Conservation (phyloP, 2,113 vertebrate genomes). For the Pangasianodon hypophthalmus region DNA sequence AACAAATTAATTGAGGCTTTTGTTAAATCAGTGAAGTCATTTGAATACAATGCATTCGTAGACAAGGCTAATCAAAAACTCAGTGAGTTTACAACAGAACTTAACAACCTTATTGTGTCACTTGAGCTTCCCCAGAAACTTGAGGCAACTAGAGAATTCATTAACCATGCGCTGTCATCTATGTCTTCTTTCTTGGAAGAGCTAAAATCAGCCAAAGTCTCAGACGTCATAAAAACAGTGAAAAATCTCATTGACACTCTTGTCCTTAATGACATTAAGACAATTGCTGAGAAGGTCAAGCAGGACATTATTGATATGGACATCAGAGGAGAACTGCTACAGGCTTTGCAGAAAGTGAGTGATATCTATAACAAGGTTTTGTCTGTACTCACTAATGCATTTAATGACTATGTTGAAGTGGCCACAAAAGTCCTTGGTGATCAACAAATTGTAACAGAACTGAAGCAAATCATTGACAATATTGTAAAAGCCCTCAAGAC, state of each 20-base stretch:
- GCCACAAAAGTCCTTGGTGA: constrained; percentile 58
- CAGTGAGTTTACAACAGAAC: constrained; percentile 57
- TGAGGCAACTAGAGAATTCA: constrained; percentile 72
- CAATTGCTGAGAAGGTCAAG: constrained; percentile 70
- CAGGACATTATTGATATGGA: constrained; percentile 74
- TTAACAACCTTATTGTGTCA: constrained; percentile 76
- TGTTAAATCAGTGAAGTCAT: constrained; percentile 72
- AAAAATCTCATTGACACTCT: constrained; percentile 67
- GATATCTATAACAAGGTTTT: constrained; percentile 63
- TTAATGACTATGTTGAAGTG: constrained; percentile 58
- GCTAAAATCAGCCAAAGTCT: constrained; percentile 74
- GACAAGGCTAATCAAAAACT: constrained; percentile 75
- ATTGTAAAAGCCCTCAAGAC: constrained; percentile 69
- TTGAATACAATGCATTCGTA: constrained; percentile 84
- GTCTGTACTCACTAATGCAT: constrained; percentile 59
- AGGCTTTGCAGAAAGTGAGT: constrained; percentile 65
- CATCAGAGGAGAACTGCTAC: constrained; percentile 65
- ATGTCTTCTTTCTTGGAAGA: constrained; percentile 63
- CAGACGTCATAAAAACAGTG: constrained; percentile 72
- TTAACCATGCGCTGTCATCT: constrained; percentile 64
- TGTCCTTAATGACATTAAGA: constrained; percentile 70
- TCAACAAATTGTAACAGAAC: constrained; percentile 54
- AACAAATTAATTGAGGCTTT: constrained; percentile 74
- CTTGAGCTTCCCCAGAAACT: constrained; percentile 82
- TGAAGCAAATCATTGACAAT: constrained; percentile 59